Percentiles rank a stretch among this genome's conserved stretches.
These are phyloP conservation scores for Agrochola litura DNA, from an alignment of 2,888 invertebrate genomes.

Conservation along the genomic window DNA sequence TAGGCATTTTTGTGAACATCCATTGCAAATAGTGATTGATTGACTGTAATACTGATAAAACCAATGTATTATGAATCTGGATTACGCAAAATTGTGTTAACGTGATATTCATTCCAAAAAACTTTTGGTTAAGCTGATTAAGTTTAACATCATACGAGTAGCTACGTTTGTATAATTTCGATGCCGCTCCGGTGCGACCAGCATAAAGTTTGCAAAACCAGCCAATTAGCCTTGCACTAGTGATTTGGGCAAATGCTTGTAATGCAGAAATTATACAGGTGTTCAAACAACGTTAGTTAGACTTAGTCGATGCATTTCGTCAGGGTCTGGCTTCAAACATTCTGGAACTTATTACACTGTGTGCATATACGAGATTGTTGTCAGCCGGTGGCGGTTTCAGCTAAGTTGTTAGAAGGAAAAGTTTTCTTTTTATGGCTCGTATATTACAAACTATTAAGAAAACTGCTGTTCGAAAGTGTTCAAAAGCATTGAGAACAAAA, in stretches of 20 bases:
- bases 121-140: background rate
- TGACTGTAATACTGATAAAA: too few species aligned
- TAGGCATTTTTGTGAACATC: background rate
- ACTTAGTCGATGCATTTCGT: conserved; percentile 19
- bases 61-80: background rate
- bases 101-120: too few species aligned
- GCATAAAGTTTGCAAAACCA: conserved; percentile 29
- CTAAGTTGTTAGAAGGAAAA: conserved; percentile 1
- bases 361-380: background rate
- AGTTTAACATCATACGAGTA: background rate
- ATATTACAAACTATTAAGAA: conserved; percentile 1
- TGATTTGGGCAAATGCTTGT: conserved; percentile 45
- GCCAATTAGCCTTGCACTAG: conserved; percentile 17
- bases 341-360: background rate
- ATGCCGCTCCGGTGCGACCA: background rate
- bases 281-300: conserved; percentile 37
- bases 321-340: background rate
- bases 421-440: background rate
- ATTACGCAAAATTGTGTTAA: background rate
- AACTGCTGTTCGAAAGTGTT: background rate
- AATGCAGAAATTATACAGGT: conserved; percentile 41
- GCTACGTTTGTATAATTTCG: background rate
- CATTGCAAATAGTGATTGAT: background rate
- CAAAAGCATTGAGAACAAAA: background rate
- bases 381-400: background rate